phyloP scores from a whole-genome alignment of 2,797 vertebrate species.

The Stomatorhinus walkeri region DNA sequence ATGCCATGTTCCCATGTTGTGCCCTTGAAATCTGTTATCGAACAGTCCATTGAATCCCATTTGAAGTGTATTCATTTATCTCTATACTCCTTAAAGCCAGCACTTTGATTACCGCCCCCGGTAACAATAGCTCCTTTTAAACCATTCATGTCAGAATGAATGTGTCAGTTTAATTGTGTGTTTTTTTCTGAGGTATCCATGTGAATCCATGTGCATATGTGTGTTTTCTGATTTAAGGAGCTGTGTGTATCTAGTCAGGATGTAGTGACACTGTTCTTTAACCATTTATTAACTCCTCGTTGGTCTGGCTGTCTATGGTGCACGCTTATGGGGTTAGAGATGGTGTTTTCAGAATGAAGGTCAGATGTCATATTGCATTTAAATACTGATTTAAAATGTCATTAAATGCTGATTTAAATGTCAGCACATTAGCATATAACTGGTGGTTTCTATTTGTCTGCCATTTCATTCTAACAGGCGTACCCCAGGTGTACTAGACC shows the following conservation, averaged over 20 bases:
- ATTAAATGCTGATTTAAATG: conserved; percentile 16
- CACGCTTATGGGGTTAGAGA: background rate
- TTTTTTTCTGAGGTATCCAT: background rate
- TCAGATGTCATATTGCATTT: conserved; percentile 16
- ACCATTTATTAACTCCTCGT: background rate
- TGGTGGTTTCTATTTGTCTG: background rate
- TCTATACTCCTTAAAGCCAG: background rate
- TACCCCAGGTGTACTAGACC: conserved; percentile 15
- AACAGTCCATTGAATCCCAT: background rate
- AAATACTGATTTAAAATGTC: conserved; percentile 10
- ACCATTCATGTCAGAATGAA: background rate
- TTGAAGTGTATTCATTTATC: background rate
- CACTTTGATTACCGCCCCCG: background rate
- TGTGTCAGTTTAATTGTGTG: background rate
- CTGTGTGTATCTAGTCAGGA: background rate
- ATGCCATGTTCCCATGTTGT: background rate
- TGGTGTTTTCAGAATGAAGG: conserved; percentile 13
- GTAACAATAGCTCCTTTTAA: background rate
- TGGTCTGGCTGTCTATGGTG: background rate
- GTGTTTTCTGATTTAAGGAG: background rate
- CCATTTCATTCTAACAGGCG: background rate
- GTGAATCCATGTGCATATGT: background rate
- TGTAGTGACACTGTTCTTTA: background rate
- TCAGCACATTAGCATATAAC: conserved; percentile 18
- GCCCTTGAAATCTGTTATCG: conserved; percentile 6